Base-by-base conservation (phyloP, 2,888 invertebrate genomes). In the Slavum lentiscoides region DNA sequence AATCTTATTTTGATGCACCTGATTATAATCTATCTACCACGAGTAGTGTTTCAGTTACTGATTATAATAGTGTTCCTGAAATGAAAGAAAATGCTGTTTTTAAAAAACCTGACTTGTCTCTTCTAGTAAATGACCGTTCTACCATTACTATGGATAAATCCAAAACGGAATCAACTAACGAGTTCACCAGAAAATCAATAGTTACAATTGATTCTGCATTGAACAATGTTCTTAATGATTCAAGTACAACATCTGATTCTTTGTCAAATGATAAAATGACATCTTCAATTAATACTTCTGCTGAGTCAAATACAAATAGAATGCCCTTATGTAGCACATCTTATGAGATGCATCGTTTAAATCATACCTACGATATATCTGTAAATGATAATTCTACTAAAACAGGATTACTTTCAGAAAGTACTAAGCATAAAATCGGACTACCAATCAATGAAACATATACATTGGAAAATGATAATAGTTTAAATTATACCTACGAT, bases 401-500 rank as follows among this genome's bases (percentile, higher is more conserved):
- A 49, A 69, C 37, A 15, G 21, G 3, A 2, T 61, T 43, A 30
- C 30, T 30, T 23, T 61, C 61, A 62, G 43, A 62, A 30, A 66
- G 9, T 53, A 6, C 6, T 15, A 37, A 61, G 15, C 37, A 37
- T 23, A 39, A 59, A 3, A 11, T 37, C 6, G 53, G 1, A 64
- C 61, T 23, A 64, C 43, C 37, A 37, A 74, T 53, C 21, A 75
- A 75, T 75, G 67, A 67, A 67, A 75, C 74, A 66, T 75, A 75
- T 67, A 66, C 4, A 17, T 66, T 75, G 5, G 58, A 67, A 67
- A 67, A 75, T 39, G 43, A 43, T 61, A 30, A 30, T 30, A 30
- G 64, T 70, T 70, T 77, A 55, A 77, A 77, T 43, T 23, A 70
- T 64, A 77, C 70, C 0, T 77, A 68, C 23, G 62, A 77, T 62